Evolutionary conservation across 2,113 vertebrate species (phyloP), one percentile per base, ranked within the genome.

Genomic region (Tichodroma muraria): DNA sequence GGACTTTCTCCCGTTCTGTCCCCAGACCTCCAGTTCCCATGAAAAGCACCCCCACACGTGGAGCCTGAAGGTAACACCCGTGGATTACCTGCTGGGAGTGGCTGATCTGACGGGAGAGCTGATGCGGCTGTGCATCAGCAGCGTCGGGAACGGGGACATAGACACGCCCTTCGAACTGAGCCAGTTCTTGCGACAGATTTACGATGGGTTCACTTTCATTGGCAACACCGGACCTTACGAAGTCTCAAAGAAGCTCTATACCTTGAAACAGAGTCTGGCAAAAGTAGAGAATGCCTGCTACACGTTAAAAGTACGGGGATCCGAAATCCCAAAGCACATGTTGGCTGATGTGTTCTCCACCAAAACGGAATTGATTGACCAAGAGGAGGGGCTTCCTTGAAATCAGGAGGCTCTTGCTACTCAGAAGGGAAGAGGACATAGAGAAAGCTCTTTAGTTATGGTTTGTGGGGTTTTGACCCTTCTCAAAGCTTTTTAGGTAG

Each of bases 251-350:
- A 99, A 99, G 97, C 97, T 99, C 68, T 98, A 99, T 72, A 98
- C 98, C 12, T 98, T 99, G 93, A 98, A 99, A 23, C 99, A 99
- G 97, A 99, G 99, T 78, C 97, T 99, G 90, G 98, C 98, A 33
- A 99, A 99, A 94, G 99, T 99, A 72, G 99, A 99, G 97, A 99
- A 99, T 52, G 99, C 99, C 63, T 99, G 99, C 95, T 99, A 99
- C 68, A 97, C 99, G 0, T 97, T 99, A 37, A 98, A 98, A 31
- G 99, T 99, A 56, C 98, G 99, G 22, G 99, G 99, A 31, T 99
- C 99, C 0, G 99, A 99, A 97, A 99, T 99, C 87, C 99, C 99
- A 50, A 99, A 98, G 90, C 99, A 99, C 94, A 99, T 99, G 99
- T 78, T 99, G 95, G 99, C 99, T 11, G 99, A 99, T 76, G 98